Base-by-base conservation (phyloP, 1,140 invertebrate genomes). In the Atta texana region DNA sequence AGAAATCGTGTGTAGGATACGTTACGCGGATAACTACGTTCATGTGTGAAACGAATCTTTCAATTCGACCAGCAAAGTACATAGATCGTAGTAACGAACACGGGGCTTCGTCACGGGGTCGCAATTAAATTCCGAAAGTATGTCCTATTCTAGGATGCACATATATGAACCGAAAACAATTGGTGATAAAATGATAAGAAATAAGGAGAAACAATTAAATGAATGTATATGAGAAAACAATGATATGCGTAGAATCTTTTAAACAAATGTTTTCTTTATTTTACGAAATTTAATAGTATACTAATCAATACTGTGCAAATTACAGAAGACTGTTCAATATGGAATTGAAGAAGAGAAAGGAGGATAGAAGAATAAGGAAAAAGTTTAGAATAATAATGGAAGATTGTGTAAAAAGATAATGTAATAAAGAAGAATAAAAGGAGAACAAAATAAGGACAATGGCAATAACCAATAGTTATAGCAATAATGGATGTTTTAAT, bases 91-190 rank as follows among this genome's bases (percentile, higher is more conserved):
- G 88, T 90, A 90, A 89, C 78, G 89, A 89, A 85, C 87, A 68
- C 44, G 21, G 16, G 66, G 78, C 78, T 89, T 87, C 88, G 59
- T 87, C 55, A 74, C n/a, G 44, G 44, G 39, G 28, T 75, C 71
- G 44, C 88, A 81, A 87, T 90, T 87, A 89, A 87, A 90, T 89
- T 68, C 57, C 16, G 28, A 85, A 89, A 80, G 78, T 87, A 85
- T 57, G 75, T 24, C 61, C 80, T 68, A 66, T 24, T 68, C 69
- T 39, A 34, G 86, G 24, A 85, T 84, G 66, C 78, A 61, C 66
- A 57, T 61, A 72, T 71, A 53, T 55, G 64, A 82, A 63, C 53
- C 31, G 53, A 71, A 75, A 57, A 53, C 51, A 76, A 61, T 66
- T 39, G 64, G 34, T 64, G 64, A 59, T 61, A 81, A 86, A 64